phyloP scores from a whole-genome alignment of 1,140 invertebrate genomes.

The Aleiodes sp. region DNA sequence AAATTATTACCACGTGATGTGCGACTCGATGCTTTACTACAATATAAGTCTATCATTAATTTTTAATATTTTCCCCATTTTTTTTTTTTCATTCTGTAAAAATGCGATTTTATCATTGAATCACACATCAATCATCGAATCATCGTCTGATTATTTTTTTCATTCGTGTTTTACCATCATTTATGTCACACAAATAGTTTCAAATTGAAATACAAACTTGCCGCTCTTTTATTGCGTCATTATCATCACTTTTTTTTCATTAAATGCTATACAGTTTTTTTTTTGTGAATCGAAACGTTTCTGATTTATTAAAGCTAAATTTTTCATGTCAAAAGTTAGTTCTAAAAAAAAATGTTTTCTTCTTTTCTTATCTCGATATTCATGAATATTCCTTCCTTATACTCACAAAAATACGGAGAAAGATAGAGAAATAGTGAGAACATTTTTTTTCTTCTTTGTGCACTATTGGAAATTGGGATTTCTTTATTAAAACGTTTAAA shows the following conservation, averaged over 20 bases:
- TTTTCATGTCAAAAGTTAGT: no score
- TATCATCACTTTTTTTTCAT: constrained; percentile 7
- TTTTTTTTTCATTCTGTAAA: constrained; percentile 15
- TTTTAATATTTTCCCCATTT: not conserved
- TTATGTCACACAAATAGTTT: not conserved
- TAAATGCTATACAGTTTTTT: not conserved
- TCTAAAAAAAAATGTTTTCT: no score
- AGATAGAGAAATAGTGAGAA: no score
- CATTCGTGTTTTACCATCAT: not conserved
- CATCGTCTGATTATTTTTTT: constrained; percentile 1
- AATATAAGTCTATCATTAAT: not conserved
- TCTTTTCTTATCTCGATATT: no score
- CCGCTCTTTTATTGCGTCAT: not conserved
- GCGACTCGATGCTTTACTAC: not conserved
- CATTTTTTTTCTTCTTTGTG: no score
- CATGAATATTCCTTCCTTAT: no score
- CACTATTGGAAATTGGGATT: no score
- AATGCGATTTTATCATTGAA: constrained; percentile 2
- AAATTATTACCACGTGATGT: constrained; percentile 1
- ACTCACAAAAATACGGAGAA: no score
- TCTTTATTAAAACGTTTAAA: no score
- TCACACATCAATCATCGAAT: constrained; percentile 19
- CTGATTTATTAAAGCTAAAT: no score
- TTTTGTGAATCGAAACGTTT: no score
- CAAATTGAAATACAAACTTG: not conserved